Evolutionary conservation across 2,113 vertebrate genomes (phyloP), one percentile per base, ranked within the genome.

Genomic region (Callithrix jacchus): DNA sequence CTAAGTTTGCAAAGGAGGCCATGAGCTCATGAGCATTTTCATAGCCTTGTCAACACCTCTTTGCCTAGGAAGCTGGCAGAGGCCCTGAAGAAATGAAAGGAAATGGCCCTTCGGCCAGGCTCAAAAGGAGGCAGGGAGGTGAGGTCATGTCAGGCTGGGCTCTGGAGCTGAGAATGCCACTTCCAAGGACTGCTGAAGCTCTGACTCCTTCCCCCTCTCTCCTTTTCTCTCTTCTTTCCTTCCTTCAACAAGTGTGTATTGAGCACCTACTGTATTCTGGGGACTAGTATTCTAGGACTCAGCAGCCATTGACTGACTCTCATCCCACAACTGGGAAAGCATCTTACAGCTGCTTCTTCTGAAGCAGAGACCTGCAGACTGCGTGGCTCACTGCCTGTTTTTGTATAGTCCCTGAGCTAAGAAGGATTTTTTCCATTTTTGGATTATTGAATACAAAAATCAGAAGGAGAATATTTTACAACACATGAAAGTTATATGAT

Each of bases 341-440:
- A 9, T 25, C 30, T 16, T 8, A 21, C 0, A 20, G 61, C 45
- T 7, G 16, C 17, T 3, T 42, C 27, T 35, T 74, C 20, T 23
- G 32, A 77, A 40, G 42, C 42, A 35, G 35, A 16, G 14, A 32
- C 68, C 56, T 73, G 77, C 25, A 70, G 45, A 17, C 37, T 13
- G 14, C 11, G 12, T 0, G 6, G 61, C 61, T 70, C 0, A 0
- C 14, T 14, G n/a, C 66, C 37, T n/a, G 14, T 35, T 83, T 56
- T 82, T 52, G 80, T 61, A 30, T 14, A 73, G 52, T 35, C 73
- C 27, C 3, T 2, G 9, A 74, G 13, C 84, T 49, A 84, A 91
- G 80, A 45, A 40, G 4, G 88, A 8, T 1, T 74, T 68, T 68
- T 56, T 76, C 70, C 47, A 61, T 71, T 82, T 95, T 66, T 80